These are phyloP conservation scores for Tiaroga cobitis DNA, from an alignment of 2,797 vertebrate genomes.

Conservation along the genomic window DNA sequence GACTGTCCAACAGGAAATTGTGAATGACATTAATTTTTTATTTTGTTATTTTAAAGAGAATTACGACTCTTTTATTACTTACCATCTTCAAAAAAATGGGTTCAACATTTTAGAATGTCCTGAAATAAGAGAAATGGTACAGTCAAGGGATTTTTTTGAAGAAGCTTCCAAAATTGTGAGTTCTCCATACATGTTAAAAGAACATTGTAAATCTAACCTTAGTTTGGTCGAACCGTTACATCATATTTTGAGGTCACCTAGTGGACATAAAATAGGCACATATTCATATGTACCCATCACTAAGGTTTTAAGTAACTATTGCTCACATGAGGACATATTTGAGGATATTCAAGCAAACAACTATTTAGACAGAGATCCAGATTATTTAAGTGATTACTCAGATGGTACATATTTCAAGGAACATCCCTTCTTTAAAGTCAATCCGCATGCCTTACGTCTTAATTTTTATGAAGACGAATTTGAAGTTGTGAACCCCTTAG, in stretches of 20 bases:
- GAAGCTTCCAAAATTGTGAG: neutral
- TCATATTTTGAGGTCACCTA: neutral
- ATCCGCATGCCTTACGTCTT: neutral
- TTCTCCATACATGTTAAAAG: neutral
- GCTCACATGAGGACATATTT: slow-evolving; percentile 14
- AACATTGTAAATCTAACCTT: slow-evolving; percentile 7
- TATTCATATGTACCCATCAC: slow-evolving; percentile 30
- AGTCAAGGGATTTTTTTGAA: slow-evolving; percentile 15
- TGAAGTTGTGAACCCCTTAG: neutral
- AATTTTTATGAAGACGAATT: neutral
- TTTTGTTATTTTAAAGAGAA: too few species aligned
- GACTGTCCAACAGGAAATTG: too few species aligned
- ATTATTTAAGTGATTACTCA: slow-evolving; percentile 8
- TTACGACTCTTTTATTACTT: too few species aligned
- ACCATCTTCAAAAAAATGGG: too few species aligned
- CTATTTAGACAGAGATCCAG: slow-evolving; percentile 6
- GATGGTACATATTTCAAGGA: slow-evolving; percentile 12
- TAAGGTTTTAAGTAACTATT: neutral
- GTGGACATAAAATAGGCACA: slow-evolving; percentile 12
- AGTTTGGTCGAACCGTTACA: neutral
- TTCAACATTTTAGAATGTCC: slow-evolving; percentile 8
- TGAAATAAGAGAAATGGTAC: slow-evolving; percentile 9
- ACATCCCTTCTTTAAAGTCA: neutral
- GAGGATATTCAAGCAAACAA: neutral
- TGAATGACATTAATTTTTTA: too few species aligned